A percentile compares a stretch with the other conserved stretches of the same genome.
These are phyloP conservation scores for Cryptosula pallasiana DNA, from an alignment of 2,888 invertebrate genomes.

Conservation along the genomic window DNA sequence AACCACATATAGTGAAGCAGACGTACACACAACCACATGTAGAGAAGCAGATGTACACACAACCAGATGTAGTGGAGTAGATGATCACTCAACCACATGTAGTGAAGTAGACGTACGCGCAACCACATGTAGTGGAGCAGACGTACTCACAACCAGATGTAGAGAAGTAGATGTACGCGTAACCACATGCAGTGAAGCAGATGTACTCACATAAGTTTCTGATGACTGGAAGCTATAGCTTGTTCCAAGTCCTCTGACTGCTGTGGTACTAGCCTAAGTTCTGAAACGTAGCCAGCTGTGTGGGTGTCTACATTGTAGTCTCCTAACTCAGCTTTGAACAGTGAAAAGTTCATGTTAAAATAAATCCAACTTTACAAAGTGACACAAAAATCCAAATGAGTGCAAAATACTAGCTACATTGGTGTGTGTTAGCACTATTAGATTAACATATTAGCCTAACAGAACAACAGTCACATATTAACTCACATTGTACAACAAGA, in stretches of 20 bases:
- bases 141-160: not conserved
- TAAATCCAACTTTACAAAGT: not conserved
- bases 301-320: slow-evolving; percentile 86
- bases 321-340: slow-evolving; percentile 79
- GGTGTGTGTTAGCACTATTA: no score
- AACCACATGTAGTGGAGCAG: not conserved
- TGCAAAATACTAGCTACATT: not conserved
- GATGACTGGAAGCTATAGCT: slow-evolving; percentile 80
- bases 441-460: no score
- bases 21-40: no score
- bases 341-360: no score
- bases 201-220: slow-evolving; percentile 70
- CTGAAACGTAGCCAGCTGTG: slow-evolving; percentile 83
- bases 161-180: not conserved
- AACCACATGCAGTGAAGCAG: not conserved
- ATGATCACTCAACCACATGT: not conserved
- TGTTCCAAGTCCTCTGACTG: slow-evolving; percentile 86
- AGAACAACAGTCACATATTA: no score
- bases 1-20: no score
- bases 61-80: not conserved
- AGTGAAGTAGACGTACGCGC: not conserved
- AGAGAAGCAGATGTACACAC: no score
- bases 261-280: slow-evolving; percentile 85
- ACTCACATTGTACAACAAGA: slow-evolving; percentile 59
- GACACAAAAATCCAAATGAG: not conserved